Base-by-base conservation (phyloP, 2,797 vertebrate species). In the Falco novaeseelandiae region DNA sequence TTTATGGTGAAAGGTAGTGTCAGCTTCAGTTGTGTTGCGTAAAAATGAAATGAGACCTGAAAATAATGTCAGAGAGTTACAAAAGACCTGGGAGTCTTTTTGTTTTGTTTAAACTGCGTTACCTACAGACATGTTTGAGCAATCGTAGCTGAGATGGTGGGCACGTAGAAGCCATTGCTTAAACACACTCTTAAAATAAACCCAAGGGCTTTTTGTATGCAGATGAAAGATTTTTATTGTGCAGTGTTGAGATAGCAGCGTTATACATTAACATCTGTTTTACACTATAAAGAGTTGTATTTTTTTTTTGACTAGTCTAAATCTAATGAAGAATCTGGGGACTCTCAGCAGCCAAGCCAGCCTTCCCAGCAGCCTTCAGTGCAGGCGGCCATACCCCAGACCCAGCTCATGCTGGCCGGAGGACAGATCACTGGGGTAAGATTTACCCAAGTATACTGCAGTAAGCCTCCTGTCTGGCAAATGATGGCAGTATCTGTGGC, bases 391-490 rank as follows among this genome's bases (percentile, higher is more conserved):
- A 98, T 99, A 98, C 99, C 99, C 98, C 99, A 99, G 98, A 99
- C 99, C 91, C 99, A 99, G 98, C 98, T 99, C 90, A 99, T 99
- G 99, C 99, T 99, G 98, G 98, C 99, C 76, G 99, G 99, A 98
- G 99, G 99, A 98, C 99, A 99, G 98, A 99, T 99, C 98, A 99
- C 99, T 87, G 99, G 99, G 99, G 99, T 99, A 99, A 99, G 99
- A 99, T 63, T 96, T 90, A 72, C 88, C 93, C 69, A 83, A 96
- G 91, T 93, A 72, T 58, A 67, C 86, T 44, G 29, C 80, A 83
- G 76, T 61, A 49, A 90, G 25, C 89, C 72, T 86, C 14, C 76
- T 79, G 57, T 87, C 73, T 22, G 19, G 83, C 54, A 84, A 38
- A 30, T 2, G 25, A 74, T 61, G 73, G 88, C 70, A 52, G 19